Conservation (phyloP, 2,797 vertebrate genomes). For the Psittacula derbiana region DNA sequence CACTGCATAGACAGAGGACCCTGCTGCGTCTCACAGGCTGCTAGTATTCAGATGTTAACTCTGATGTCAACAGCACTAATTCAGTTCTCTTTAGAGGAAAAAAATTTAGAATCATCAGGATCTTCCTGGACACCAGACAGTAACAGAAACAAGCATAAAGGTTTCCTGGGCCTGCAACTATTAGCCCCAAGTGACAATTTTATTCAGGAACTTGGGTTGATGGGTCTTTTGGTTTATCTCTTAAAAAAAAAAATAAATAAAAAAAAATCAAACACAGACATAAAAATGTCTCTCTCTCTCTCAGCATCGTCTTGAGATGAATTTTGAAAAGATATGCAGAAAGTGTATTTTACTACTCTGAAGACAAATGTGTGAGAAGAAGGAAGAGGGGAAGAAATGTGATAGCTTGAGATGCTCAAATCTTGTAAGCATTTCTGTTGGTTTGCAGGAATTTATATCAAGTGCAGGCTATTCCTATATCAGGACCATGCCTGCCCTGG, state of each 20-base stretch:
- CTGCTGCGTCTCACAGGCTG: background rate
- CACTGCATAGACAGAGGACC: fast-evolving
- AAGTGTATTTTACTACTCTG: background rate
- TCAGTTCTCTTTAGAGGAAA: background rate
- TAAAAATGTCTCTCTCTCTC: background rate
- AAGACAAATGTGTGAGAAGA: background rate
- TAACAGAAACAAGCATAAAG: background rate
- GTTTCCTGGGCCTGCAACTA: background rate
- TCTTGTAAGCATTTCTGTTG: background rate
- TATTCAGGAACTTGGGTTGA: background rate
- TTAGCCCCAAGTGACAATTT: background rate
- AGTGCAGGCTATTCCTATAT: background rate
- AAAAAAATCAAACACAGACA: background rate
- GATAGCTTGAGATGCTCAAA: background rate
- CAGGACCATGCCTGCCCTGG: background rate
- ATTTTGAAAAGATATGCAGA: background rate
- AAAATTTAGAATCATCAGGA: background rate
- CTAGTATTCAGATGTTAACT: background rate
- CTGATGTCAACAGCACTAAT: background rate
- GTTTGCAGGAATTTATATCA: background rate
- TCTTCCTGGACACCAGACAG: background rate
- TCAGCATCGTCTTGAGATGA: background rate
- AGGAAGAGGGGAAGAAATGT: background rate
- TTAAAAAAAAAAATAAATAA: background rate
- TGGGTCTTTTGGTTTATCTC: background rate